Percentiles rank a stretch among this genome's conserved stretches.
Evolutionary conservation across 2,888 invertebrate species (phyloP).

Genomic region (Volucella zonaria): DNA sequence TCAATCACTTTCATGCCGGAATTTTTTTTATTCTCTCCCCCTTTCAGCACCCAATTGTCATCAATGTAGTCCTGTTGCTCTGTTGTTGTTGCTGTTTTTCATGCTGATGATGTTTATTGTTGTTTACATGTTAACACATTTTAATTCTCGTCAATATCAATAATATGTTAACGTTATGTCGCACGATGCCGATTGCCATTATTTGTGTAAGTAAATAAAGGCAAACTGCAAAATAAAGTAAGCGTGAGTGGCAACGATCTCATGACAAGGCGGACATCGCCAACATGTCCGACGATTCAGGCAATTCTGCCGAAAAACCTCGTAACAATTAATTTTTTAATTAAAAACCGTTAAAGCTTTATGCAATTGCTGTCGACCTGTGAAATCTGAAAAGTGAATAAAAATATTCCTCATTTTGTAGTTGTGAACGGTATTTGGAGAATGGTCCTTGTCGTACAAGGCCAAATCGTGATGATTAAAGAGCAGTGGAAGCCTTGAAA

Average conservation of each 20-base stretch:
- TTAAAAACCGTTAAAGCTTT: constrained; percentile 50
- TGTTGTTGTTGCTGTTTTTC: too few relatives aligned
- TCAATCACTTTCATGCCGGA: constrained; percentile 46
- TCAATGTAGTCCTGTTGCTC: too few relatives aligned
- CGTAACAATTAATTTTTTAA: constrained; percentile 65
- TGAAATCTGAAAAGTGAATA: constrained; percentile 25
- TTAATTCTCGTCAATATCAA: constrained; percentile 44
- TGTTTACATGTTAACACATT: constrained; percentile 22
- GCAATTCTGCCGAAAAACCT: constrained; percentile 22
- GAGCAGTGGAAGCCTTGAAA: not conserved
- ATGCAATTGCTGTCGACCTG: constrained; percentile 19
- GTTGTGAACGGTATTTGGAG: not conserved
- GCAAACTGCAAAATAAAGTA: not conserved
- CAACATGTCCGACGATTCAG: too few relatives aligned
- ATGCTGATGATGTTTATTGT: not conserved
- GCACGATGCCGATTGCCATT: constrained; percentile 25
- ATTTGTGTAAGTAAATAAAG: constrained; percentile 60
- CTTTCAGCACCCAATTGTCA: too few relatives aligned
- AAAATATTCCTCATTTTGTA: not conserved
- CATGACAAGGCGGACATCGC: too few relatives aligned
- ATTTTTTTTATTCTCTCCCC: not conserved
- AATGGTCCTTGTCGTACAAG: constrained; percentile 8
- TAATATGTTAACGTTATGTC: constrained; percentile 41
- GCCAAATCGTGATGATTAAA: constrained; percentile 39
- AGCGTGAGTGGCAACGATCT: too few relatives aligned